Evolutionary conservation across 1,140 invertebrate species (phyloP).

Genomic region (Drosophila serrata): DNA sequence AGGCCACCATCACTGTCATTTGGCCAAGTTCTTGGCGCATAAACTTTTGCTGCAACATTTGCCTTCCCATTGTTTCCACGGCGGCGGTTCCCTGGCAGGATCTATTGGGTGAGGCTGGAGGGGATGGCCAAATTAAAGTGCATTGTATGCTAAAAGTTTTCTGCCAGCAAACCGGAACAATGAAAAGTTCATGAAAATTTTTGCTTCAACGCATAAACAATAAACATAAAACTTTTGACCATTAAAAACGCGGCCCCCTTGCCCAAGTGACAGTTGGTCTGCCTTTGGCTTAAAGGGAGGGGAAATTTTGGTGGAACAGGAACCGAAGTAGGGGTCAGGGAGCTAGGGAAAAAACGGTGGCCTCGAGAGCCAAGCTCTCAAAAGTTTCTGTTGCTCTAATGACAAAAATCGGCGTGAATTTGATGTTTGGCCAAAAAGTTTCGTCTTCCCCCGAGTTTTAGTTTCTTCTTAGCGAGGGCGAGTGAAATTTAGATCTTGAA

Average conservation of each 20-base stretch:
- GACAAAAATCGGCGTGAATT: constrained; percentile 81
- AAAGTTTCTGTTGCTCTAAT: constrained; percentile 73
- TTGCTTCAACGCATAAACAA: constrained; percentile 82
- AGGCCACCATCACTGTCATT: constrained; percentile 64
- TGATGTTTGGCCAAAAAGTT: constrained; percentile 69
- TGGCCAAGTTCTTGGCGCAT: constrained; percentile 77
- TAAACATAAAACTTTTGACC: constrained; percentile 83
- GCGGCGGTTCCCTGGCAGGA: constrained; percentile 40
- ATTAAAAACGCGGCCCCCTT: constrained; percentile 74
- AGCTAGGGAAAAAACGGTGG: constrained; percentile 18
- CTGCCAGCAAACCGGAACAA: constrained; percentile 79
- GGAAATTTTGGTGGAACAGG: not conserved
- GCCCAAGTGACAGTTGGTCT: constrained; percentile 62
- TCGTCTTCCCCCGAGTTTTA: constrained; percentile 16
- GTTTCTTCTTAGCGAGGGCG: constrained; percentile 22
- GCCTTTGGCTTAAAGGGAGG: constrained; percentile 6
- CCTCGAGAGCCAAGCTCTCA: constrained; percentile 50
- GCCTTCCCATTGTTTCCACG: constrained; percentile 69
- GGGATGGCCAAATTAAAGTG: constrained; percentile 70
- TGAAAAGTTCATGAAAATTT: constrained; percentile 84
- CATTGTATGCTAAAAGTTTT: constrained; percentile 81
- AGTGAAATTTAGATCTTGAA: constrained; percentile 48
- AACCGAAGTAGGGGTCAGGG: not conserved
- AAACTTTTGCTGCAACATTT: constrained; percentile 83
- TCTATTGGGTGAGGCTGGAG: constrained; percentile 1